These are phyloP conservation scores for Orbicella faveolata DNA, from an alignment of 64 coral and sea anemone genomes.

Conservation along the genomic window DNA sequence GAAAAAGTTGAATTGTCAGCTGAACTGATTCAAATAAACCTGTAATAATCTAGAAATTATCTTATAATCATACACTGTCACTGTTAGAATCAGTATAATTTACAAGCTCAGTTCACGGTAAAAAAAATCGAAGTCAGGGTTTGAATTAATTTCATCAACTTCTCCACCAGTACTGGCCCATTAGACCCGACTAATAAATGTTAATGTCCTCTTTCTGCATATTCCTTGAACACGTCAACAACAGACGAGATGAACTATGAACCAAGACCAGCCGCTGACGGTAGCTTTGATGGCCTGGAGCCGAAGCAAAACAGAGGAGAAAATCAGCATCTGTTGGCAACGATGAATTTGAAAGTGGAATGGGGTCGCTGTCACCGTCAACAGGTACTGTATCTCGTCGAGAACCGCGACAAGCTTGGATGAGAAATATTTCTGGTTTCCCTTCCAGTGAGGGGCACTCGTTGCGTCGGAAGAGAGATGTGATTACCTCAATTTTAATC, in stretches of 20 bases:
- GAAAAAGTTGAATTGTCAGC: too few relatives aligned
- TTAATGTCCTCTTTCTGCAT: slow-evolving; percentile 41
- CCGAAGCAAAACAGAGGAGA: slow-evolving; percentile 74
- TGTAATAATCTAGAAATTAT: too few relatives aligned
- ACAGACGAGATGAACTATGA: slow-evolving; percentile 65
- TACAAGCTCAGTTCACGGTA: too few relatives aligned
- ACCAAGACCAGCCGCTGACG: slow-evolving; percentile 18
- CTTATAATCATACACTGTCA: too few relatives aligned
- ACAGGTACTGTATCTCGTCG: slow-evolving; percentile 26
- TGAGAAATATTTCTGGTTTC: slow-evolving; percentile 75
- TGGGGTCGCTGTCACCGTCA: slow-evolving; percentile 78
- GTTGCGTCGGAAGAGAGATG: slow-evolving; percentile 42
- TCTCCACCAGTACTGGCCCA: too few relatives aligned
- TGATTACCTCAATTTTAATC: slow-evolving; percentile 54
- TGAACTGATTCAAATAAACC: too few relatives aligned
- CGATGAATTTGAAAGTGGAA: slow-evolving; percentile 30
- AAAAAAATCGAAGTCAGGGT: too few relatives aligned
- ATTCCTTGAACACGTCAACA: slow-evolving; percentile 50
- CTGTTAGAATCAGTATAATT: too few relatives aligned
- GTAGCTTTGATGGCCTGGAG: slow-evolving; percentile 66
- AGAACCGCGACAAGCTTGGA: slow-evolving; percentile 69
- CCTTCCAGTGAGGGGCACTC: slow-evolving; percentile 53
- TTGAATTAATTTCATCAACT: too few relatives aligned
- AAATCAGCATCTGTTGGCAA: slow-evolving; percentile 80
- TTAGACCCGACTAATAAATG: too few relatives aligned